Percentiles rank a stretch among this genome's conserved stretches.
Conservation (phyloP, 2,113 vertebrate species). For the Pseudonaja textilis region DNA sequence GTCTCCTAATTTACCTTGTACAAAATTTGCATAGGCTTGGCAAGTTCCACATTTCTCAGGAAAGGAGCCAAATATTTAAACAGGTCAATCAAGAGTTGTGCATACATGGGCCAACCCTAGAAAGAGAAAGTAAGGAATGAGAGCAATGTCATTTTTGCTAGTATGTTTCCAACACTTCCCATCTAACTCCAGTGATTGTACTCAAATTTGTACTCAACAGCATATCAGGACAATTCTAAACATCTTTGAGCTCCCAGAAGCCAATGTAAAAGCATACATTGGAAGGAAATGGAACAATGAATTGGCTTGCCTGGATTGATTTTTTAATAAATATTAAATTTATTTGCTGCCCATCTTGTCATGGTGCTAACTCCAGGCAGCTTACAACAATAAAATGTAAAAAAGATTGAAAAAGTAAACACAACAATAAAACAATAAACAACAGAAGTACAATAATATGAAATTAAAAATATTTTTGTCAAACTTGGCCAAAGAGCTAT, state of each 20-base stretch:
- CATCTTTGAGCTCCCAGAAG: background rate
- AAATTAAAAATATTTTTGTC: background rate
- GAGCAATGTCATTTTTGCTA: background rate
- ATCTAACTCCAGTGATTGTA: background rate
- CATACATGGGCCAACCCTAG: constrained; percentile 99
- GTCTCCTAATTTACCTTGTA: constrained; percentile 84
- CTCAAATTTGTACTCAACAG: background rate
- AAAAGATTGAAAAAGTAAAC: background rate
- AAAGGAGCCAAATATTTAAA: constrained; percentile 99
- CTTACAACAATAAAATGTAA: background rate
- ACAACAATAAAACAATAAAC: background rate
- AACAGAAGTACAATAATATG: background rate
- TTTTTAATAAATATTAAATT: background rate
- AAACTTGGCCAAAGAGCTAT: background rate
- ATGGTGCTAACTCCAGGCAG: background rate
- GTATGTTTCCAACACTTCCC: background rate
- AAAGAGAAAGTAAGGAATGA: constrained; percentile 37
- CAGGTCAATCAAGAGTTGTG: constrained; percentile 94
- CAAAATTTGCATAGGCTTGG: constrained; percentile 99
- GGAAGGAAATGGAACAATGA: background rate
- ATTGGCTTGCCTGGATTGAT: background rate
- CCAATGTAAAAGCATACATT: background rate
- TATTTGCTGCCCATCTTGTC: background rate
- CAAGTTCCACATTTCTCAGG: constrained; percentile 97
- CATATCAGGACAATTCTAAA: background rate